Conservation (phyloP, 2,797 vertebrate genomes). For the Leptatherina wallacei region DNA sequence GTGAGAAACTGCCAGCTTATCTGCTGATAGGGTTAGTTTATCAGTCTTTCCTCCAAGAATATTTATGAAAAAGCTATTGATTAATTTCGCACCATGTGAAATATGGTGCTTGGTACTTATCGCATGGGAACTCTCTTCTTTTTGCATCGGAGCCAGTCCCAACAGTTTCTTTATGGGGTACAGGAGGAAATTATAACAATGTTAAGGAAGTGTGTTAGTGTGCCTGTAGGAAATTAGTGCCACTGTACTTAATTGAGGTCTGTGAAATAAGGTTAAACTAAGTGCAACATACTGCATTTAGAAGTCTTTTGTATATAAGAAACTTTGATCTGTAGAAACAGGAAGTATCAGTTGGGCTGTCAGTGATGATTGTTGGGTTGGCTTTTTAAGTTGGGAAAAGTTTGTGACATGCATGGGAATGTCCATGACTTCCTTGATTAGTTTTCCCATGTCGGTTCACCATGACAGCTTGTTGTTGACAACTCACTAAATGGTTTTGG, state of each 20-base stretch:
- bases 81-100: slow-evolving; percentile 56
- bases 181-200: slow-evolving; percentile 79
- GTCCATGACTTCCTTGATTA: slow-evolving; percentile 7
- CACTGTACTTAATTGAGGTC: slow-evolving; percentile 54
- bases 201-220: slow-evolving; percentile 77
- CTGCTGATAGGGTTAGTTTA: slow-evolving; percentile 47
- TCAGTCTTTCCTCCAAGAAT: slow-evolving; percentile 40
- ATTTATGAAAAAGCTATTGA: slow-evolving; percentile 49
- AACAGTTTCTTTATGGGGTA: slow-evolving; percentile 46
- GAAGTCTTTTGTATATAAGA: slow-evolving; percentile 5
- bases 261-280: slow-evolving; percentile 43
- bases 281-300: slow-evolving; percentile 25
- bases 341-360: slow-evolving; percentile 30
- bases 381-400: slow-evolving; percentile 27
- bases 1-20: slow-evolving; percentile 73
- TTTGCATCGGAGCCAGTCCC: slow-evolving; percentile 33
- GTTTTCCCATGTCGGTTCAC: slow-evolving; percentile 50
- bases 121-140: slow-evolving; percentile 55
- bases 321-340: slow-evolving; percentile 49
- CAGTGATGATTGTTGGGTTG: slow-evolving; percentile 12
- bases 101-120: slow-evolving; percentile 54
- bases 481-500: slow-evolving; percentile 38
- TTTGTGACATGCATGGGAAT: slow-evolving; percentile 38
- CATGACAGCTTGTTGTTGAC: slow-evolving; percentile 39
- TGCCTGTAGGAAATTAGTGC: slow-evolving; percentile 63